Percentiles rank a stretch among this genome's conserved stretches.
phyloP scores from a whole-genome alignment of 2,113 vertebrate genomes.

The Synchiropus splendidus region DNA sequence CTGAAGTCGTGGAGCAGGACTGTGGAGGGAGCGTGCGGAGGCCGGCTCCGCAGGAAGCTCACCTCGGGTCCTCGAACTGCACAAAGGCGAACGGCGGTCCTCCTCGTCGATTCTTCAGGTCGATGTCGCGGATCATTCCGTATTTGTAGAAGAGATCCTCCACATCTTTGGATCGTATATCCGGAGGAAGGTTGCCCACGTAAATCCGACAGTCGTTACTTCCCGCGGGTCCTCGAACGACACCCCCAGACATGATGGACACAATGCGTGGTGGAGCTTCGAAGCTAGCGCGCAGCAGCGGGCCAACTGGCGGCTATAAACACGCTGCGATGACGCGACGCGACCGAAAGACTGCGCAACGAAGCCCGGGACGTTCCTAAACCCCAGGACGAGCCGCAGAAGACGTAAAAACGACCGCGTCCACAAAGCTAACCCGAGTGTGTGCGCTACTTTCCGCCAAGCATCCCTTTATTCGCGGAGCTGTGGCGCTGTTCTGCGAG shows the following conservation, averaged over 20 bases:
- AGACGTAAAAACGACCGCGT: no score
- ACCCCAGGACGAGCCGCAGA: no score
- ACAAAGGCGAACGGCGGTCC: conserved; percentile 82
- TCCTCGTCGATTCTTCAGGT: conserved; percentile 82
- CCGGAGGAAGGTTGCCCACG: conserved; percentile 82
- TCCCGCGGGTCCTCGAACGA: conserved; percentile 86
- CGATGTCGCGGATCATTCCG: conserved; percentile 81
- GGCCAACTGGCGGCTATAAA: background rate
- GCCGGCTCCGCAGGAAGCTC: no score
- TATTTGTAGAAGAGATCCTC: conserved; percentile 87
- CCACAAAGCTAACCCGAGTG: no score
- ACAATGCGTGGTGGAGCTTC: conserved; percentile 7
- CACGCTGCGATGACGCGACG: no score
- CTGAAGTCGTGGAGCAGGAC: no score
- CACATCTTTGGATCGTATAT: conserved; percentile 81
- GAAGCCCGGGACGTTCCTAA: no score
- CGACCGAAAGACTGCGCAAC: no score
- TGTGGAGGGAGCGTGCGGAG: no score
- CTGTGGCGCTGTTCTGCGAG: no score
- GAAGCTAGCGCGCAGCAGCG: conserved; percentile 2
- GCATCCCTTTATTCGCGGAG: no score
- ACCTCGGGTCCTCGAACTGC: conserved; percentile 74
- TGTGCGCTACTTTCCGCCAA: no score
- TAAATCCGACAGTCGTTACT: conserved; percentile 92
- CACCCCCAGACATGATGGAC: conserved; percentile 77